phyloP scores from a whole-genome alignment of 1,140 invertebrate genomes.

The Anastrepha obliqua region DNA sequence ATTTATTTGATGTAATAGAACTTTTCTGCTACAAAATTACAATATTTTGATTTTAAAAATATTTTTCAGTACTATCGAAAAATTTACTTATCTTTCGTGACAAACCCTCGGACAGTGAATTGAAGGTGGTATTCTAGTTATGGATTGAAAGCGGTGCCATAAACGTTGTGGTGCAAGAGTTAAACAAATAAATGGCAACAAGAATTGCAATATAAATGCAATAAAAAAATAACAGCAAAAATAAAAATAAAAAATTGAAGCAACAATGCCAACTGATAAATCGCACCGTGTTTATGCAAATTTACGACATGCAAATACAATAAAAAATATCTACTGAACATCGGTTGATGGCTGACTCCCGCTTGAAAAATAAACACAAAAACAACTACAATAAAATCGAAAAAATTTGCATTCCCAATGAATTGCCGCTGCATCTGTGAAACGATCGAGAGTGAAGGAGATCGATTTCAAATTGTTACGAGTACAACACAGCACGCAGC shows the following conservation, averaged over 20 bases:
- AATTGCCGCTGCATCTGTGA: conserved; percentile 41
- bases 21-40: too few relatives aligned
- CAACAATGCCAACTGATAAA: conserved; percentile 50
- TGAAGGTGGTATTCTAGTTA: background rate
- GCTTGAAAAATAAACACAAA: conserved; percentile 1
- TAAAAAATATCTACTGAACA: conserved; percentile 26
- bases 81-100: background rate
- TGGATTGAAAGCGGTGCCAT: background rate
- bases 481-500: conserved; percentile 31
- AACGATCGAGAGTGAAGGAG: conserved; percentile 50
- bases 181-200: conserved; percentile 29
- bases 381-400: background rate
- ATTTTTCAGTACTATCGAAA: too few relatives aligned
- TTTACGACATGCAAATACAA: conserved; percentile 51
- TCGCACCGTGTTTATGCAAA: conserved; percentile 40
- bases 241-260: background rate
- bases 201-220: conserved; percentile 14
- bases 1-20: too few relatives aligned
- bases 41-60: too few relatives aligned
- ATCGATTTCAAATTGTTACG: conserved; percentile 45
- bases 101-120: background rate
- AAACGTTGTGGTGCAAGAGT: background rate
- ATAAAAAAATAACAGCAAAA: background rate
- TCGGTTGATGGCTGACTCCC: background rate
- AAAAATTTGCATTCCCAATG: background rate